These are phyloP conservation scores for Diachasma alloeum DNA, from an alignment of 1,140 invertebrate genomes.

Conservation along the genomic window DNA sequence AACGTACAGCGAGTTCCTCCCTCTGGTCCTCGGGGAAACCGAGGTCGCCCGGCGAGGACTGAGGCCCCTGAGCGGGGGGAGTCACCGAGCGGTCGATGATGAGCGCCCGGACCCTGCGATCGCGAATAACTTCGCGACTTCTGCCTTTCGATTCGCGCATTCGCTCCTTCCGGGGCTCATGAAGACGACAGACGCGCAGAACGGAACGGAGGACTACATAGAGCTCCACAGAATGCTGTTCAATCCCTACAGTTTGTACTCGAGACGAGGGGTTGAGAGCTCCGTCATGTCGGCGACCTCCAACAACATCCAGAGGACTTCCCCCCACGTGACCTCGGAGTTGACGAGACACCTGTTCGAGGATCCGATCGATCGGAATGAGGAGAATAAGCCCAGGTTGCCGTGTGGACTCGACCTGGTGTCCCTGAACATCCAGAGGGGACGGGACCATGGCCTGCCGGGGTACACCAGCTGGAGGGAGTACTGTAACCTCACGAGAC, in stretches of 20 bases:
- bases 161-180: slow-evolving; percentile 80
- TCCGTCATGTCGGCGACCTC: slow-evolving; percentile 71
- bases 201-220: slow-evolving; percentile 71
- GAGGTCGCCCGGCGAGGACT: slow-evolving; percentile 69
- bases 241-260: slow-evolving; percentile 82
- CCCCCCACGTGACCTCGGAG: slow-evolving; percentile 65
- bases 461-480: slow-evolving; percentile 80
- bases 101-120: slow-evolving; percentile 74
- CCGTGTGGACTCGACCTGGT: slow-evolving; percentile 84
- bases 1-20: slow-evolving; percentile 88
- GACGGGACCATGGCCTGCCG: slow-evolving; percentile 87
- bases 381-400: slow-evolving; percentile 9
- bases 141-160: slow-evolving; percentile 92
- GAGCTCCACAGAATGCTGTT: slow-evolving; percentile 84
- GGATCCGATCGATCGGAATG: slow-evolving; percentile 40
- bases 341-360: slow-evolving; percentile 82
- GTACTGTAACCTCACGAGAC: slow-evolving; percentile 75
- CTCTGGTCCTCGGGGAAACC: slow-evolving; percentile 76
- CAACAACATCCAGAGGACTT: slow-evolving; percentile 72
- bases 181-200: slow-evolving; percentile 69
- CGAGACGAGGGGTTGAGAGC: slow-evolving; percentile 67
- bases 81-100: slow-evolving; percentile 70
- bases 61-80: slow-evolving; percentile 68
- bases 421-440: slow-evolving; percentile 86
- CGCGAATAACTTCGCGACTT: slow-evolving; percentile 89